These are phyloP conservation scores for Anagyrus pseudococci DNA, from an alignment of 2,888 invertebrate species.

Conservation along the genomic window DNA sequence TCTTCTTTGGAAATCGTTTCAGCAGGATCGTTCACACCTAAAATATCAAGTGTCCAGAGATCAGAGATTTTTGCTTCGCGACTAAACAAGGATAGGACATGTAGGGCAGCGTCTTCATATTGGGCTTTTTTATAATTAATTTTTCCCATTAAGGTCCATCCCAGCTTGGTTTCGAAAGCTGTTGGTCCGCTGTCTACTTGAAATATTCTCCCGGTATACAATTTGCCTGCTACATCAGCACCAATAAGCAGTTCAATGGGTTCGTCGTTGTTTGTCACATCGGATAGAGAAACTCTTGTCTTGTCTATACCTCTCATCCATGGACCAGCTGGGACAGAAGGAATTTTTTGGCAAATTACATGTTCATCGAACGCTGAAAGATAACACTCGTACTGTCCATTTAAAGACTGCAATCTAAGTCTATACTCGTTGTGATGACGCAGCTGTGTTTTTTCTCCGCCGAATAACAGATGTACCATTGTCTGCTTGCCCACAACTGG, in stretches of 20 bases:
- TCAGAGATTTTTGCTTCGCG: background rate
- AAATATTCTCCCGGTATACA: background rate
- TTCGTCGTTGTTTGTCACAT: background rate
- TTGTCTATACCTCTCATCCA: background rate
- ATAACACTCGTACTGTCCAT: slow-evolving; percentile 3
- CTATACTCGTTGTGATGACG: background rate
- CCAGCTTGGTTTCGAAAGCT: background rate
- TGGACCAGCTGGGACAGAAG: background rate
- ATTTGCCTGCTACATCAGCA: background rate
- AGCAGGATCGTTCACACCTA: background rate
- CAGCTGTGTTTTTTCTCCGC: background rate
- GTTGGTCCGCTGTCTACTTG: background rate
- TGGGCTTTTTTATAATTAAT: background rate
- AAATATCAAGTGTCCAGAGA: background rate
- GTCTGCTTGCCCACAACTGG: background rate
- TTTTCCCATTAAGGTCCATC: background rate
- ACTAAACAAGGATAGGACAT: background rate
- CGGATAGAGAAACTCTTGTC: background rate
- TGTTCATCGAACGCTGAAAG: background rate
- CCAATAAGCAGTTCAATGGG: background rate
- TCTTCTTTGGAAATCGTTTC: background rate
- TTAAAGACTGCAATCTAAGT: background rate
- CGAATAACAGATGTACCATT: slow-evolving; percentile 15
- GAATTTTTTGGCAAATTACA: background rate
- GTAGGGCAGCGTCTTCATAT: background rate